Percentiles rank a stretch among this genome's conserved stretches.
Evolutionary conservation across 1,140 invertebrate genomes (phyloP).

Genomic region (Drosophila kohkoa): DNA sequence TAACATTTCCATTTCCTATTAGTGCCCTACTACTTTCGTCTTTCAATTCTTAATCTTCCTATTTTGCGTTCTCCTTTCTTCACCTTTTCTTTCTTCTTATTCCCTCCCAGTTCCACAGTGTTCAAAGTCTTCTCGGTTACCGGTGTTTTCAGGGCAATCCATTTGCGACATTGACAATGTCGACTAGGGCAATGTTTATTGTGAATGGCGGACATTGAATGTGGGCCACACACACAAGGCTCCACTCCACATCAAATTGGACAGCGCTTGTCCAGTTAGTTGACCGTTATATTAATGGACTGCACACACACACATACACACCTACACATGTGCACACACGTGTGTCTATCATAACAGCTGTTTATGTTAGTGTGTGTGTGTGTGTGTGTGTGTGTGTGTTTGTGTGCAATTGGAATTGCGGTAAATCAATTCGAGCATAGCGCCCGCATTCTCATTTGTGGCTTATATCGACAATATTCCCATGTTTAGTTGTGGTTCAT

Average conservation of each 20-base stretch:
- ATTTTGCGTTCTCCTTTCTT: too few relatives aligned
- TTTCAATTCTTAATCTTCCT: too few relatives aligned
- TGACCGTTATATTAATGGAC: constrained; percentile 45
- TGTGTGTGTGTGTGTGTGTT: constrained; percentile 5
- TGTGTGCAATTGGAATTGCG: constrained; percentile 37
- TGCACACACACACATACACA: constrained; percentile 5
- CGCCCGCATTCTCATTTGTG: constrained; percentile 7
- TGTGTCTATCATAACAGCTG: constrained; percentile 19
- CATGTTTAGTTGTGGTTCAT: neutral
- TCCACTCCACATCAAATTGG: constrained; percentile 18
- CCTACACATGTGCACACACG: neutral
- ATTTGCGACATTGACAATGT: constrained; percentile 43
- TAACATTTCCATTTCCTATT: too few relatives aligned
- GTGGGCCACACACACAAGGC: constrained; percentile 2
- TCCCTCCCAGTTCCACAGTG: constrained; percentile 1
- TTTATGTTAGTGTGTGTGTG: constrained; percentile 2
- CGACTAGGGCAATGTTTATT: constrained; percentile 34
- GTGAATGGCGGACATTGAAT: constrained; percentile 26
- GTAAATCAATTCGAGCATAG: constrained; percentile 41
- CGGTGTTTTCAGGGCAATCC: constrained; percentile 6
- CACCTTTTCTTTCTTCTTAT: too few relatives aligned
- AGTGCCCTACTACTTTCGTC: too few relatives aligned
- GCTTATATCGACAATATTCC: constrained; percentile 4
- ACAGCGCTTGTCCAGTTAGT: constrained; percentile 25
- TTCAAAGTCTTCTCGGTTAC: neutral